Evolutionary conservation across 1,140 invertebrate genomes (phyloP).

Genomic region (Diorhabda carinulata): DNA sequence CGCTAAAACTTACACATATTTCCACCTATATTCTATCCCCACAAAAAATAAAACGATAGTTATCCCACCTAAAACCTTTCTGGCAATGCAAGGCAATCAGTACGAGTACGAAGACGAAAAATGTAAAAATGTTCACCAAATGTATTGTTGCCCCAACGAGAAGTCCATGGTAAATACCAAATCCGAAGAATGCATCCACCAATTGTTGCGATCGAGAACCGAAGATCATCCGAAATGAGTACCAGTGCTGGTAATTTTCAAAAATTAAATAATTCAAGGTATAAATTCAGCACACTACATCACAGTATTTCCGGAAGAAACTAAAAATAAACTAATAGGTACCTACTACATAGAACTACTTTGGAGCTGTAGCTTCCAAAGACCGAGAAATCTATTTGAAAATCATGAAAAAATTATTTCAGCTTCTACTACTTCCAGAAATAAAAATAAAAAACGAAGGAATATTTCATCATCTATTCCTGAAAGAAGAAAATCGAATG

Average conservation of each 20-base stretch:
- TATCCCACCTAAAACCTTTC: not conserved
- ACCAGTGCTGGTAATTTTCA: not conserved
- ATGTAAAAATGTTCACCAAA: not conserved
- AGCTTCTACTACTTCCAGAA: not conserved
- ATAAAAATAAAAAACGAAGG: not conserved
- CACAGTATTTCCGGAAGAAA: not conserved
- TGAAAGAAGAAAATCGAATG: too few relatives aligned
- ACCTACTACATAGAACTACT: slow-evolving; percentile 4
- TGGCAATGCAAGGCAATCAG: not conserved
- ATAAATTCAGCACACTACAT: slow-evolving; percentile 3
- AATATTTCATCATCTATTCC: not conserved
- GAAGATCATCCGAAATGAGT: not conserved
- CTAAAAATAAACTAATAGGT: not conserved
- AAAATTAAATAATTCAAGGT: not conserved
- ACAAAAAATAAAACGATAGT: slow-evolving; percentile 4
- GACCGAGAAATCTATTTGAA: not conserved
- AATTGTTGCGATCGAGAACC: not conserved
- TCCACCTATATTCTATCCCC: not conserved
- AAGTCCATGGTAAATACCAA: not conserved
- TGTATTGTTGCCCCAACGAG: not conserved
- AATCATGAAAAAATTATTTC: slow-evolving; percentile 3
- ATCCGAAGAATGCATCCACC: not conserved
- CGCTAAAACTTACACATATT: not conserved
- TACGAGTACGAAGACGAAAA: not conserved
- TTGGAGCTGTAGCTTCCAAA: not conserved